These are phyloP conservation scores for Esperia sulphurella DNA, from an alignment of 2,888 invertebrate species.

Conservation along the genomic window DNA sequence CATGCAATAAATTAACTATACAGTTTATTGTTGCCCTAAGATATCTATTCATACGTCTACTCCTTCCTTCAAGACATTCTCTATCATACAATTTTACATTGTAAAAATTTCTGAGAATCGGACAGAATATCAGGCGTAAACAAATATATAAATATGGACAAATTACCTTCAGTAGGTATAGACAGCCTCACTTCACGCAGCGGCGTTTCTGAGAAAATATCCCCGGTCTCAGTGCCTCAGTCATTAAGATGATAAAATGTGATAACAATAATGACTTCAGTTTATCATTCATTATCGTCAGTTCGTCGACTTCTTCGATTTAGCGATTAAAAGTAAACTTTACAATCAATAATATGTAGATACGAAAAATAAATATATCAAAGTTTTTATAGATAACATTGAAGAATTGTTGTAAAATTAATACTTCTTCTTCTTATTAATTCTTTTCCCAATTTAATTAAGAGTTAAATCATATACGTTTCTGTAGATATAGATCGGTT, in stretches of 20 bases:
- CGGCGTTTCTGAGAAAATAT: slow-evolving; percentile 40
- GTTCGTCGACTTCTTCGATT: slow-evolving; percentile 36
- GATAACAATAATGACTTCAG: slow-evolving; percentile 55
- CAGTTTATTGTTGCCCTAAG: too few species aligned
- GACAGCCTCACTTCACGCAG: slow-evolving; percentile 10
- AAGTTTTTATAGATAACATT: too few species aligned
- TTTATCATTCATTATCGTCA: slow-evolving; percentile 36
- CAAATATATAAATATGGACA: not conserved
- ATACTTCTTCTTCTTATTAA: too few species aligned
- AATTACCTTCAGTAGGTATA: not conserved
- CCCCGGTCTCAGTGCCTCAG: slow-evolving; percentile 22
- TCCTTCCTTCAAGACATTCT: too few species aligned
- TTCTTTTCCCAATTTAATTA: too few species aligned
- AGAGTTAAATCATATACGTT: too few species aligned
- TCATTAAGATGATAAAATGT: slow-evolving; percentile 55
- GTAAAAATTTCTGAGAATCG: not conserved
- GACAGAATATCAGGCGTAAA: not conserved
- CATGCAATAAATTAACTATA: too few species aligned
- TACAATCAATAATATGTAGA: slow-evolving; percentile 21
- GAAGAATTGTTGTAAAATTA: too few species aligned
- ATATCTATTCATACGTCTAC: too few species aligned
- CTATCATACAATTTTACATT: too few species aligned
- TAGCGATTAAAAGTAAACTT: slow-evolving; percentile 30
- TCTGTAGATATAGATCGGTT: too few species aligned
- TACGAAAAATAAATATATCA: not conserved